A percentile compares a stretch with the other conserved stretches of the same genome.
Conservation (phyloP, 2,888 invertebrate genomes). For the Phasia obesa region DNA sequence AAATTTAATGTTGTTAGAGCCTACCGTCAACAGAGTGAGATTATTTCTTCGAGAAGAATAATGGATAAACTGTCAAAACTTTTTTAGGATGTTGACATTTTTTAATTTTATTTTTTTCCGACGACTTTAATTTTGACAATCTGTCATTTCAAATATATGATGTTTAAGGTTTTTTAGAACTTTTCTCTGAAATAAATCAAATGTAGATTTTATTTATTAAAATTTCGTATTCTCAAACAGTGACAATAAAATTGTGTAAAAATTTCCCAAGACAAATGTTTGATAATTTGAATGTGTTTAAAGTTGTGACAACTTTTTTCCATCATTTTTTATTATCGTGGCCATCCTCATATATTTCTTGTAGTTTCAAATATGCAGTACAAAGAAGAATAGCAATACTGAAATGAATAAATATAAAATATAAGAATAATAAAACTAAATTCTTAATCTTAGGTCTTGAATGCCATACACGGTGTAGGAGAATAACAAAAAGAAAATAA, state of each 20-base stretch:
- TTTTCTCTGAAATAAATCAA: constrained; percentile 67
- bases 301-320: constrained; percentile 58
- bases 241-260: constrained; percentile 39
- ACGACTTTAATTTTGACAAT: constrained; percentile 13
- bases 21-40: neutral
- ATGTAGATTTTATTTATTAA: constrained; percentile 42
- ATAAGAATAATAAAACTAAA: constrained; percentile 26
- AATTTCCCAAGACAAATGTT: constrained; percentile 53
- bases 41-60: constrained; percentile 20
- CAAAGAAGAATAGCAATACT: constrained; percentile 2
- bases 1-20: constrained; percentile 34
- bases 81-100: neutral
- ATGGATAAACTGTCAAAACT: constrained; percentile 33
- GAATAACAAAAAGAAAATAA: neutral
- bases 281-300: constrained; percentile 61
- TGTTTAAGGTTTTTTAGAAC: constrained; percentile 44
- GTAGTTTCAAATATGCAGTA: constrained; percentile 1
- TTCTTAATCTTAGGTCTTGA: constrained; percentile 34
- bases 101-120: neutral
- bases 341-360: neutral
- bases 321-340: constrained; percentile 30
- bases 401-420: constrained; percentile 14
- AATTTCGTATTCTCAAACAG: constrained; percentile 2
- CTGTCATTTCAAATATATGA: constrained; percentile 4
- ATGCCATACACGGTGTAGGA: neutral